A percentile compares a stretch with the other conserved stretches of the same genome.
phyloP scores from a whole-genome alignment of 2,888 invertebrate genomes.

The Metalampra italica region DNA sequence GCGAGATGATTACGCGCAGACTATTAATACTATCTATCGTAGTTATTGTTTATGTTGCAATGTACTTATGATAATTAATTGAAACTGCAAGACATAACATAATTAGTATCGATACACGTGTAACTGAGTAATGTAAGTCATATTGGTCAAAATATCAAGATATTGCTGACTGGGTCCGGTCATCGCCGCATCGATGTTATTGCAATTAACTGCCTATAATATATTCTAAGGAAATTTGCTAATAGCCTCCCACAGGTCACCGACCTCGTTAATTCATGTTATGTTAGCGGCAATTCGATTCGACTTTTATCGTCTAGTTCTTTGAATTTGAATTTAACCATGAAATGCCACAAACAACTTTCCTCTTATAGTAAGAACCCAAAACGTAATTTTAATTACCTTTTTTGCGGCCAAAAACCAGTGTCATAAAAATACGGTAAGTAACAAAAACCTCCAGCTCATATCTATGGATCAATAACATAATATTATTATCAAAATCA shows the following conservation, averaged over 20 bases:
- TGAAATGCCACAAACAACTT: constrained; percentile 28
- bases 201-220: constrained; percentile 26
- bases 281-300: constrained; percentile 37
- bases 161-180: background rate
- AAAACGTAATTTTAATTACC: too few species aligned
- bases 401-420: too few species aligned
- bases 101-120: background rate
- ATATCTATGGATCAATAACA: too few species aligned
- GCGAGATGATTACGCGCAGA: too few species aligned
- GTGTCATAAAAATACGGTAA: too few species aligned
- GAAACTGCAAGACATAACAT: too few species aligned
- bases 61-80: too few species aligned
- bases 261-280: constrained; percentile 53
- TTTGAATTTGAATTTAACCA: constrained; percentile 37
- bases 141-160: background rate
- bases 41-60: too few species aligned
- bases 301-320: constrained; percentile 32
- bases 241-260: constrained; percentile 33
- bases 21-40: too few species aligned
- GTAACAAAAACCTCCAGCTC: too few species aligned
- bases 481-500: too few species aligned
- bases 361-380: constrained; percentile 2
- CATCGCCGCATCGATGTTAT: background rate
- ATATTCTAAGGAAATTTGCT: constrained; percentile 36
- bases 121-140: background rate